These are phyloP conservation scores for Edolisoma coerulescens DNA, from an alignment of 2,113 vertebrate species.

Conservation along the genomic window DNA sequence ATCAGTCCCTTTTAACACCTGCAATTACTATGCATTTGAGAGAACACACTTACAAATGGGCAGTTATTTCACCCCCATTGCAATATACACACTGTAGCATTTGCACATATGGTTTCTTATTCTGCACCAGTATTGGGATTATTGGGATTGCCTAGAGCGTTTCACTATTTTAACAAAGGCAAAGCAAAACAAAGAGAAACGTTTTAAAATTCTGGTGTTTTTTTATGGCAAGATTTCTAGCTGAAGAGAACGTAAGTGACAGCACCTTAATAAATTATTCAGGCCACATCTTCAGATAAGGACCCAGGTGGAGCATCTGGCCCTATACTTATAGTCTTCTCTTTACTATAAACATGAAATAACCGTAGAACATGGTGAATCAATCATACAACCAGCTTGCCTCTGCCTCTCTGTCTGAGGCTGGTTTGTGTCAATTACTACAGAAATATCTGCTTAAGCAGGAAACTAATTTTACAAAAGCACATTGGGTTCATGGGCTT, in stretches of 20 bases:
- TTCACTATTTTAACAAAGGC: not conserved
- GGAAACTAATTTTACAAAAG: conserved; percentile 39
- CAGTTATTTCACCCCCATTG: not conserved
- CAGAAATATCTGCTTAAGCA: conserved; percentile 36
- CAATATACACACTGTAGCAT: not conserved
- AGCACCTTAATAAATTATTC: conserved; percentile 18
- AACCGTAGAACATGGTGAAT: conserved; percentile 5
- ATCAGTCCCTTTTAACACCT: not conserved
- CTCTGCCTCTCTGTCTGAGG: not conserved
- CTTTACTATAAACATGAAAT: not conserved
- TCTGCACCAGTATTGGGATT: not conserved
- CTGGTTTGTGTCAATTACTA: conserved; percentile 41
- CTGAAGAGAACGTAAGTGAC: not conserved
- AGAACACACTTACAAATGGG: not conserved
- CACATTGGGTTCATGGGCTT: not conserved
- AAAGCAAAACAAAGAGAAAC: not conserved
- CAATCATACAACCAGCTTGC: not conserved
- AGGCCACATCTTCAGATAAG: not conserved
- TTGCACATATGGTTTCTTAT: accelerated
- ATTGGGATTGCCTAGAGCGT: not conserved
- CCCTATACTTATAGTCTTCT: not conserved
- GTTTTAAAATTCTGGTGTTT: not conserved
- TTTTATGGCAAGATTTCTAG: not conserved
- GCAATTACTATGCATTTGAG: not conserved
- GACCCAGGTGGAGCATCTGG: conserved; percentile 22